Conservation (phyloP, 2,888 invertebrate genomes). For the Hirudinaria manillensis region DNA sequence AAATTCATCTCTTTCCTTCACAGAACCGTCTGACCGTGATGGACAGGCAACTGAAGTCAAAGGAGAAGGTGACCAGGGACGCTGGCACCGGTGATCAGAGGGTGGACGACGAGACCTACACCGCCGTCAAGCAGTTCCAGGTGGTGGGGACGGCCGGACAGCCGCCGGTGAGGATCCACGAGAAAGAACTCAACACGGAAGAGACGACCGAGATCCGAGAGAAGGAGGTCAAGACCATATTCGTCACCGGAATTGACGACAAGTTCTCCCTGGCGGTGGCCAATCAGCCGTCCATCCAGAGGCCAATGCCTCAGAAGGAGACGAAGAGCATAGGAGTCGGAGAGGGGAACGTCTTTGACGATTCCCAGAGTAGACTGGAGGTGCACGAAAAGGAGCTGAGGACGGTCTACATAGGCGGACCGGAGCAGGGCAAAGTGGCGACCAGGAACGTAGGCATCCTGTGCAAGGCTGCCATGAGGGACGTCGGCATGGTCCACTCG, state of each 20-base stretch:
- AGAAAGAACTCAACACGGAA: slow-evolving; percentile 39
- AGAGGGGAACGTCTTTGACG: slow-evolving; percentile 55
- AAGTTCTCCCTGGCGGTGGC: slow-evolving; percentile 7
- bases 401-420: slow-evolving; percentile 49
- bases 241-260: slow-evolving; percentile 35
- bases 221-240: slow-evolving; percentile 41
- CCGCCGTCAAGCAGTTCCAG: background rate
- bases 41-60: slow-evolving; percentile 58
- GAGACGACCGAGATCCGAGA: slow-evolving; percentile 39
- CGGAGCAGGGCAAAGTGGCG: slow-evolving; percentile 40
- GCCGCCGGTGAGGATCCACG: slow-evolving; percentile 34
- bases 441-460: slow-evolving; percentile 51
- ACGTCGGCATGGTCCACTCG: slow-evolving; percentile 44
- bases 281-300: slow-evolving; percentile 6
- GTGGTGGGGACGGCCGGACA: slow-evolving; percentile 6
- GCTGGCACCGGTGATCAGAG: slow-evolving; percentile 46
- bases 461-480: slow-evolving; percentile 40
- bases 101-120: slow-evolving; percentile 38
- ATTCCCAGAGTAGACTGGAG: slow-evolving; percentile 38
- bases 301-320: slow-evolving; percentile 46
- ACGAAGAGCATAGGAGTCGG: slow-evolving; percentile 61
- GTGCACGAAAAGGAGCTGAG: slow-evolving; percentile 52
- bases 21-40: slow-evolving; percentile 55
- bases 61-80: slow-evolving; percentile 41
- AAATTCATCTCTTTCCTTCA: too few relatives aligned